Conservation (phyloP, 2,797 vertebrate genomes). For the Miichthys miiuy region DNA sequence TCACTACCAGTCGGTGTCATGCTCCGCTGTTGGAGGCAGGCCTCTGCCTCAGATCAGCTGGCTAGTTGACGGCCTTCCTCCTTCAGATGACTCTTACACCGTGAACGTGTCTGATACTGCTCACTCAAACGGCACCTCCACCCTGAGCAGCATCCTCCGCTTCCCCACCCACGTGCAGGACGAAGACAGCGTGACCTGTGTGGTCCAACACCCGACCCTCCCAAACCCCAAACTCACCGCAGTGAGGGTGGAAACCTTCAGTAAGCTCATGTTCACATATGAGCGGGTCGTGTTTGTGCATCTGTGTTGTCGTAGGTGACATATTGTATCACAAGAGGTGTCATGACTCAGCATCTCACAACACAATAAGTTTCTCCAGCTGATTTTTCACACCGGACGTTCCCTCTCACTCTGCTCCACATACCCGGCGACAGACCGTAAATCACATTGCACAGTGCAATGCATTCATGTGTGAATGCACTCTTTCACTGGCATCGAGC, state of each 20-base stretch:
- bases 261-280: constrained; percentile 62
- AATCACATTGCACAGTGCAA: constrained; percentile 52
- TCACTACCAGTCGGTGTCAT: constrained; percentile 80
- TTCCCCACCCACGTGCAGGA: constrained; percentile 82
- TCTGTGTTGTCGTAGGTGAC: constrained; percentile 22
- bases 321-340: constrained; percentile 23
- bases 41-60: constrained; percentile 79
- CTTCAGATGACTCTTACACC: constrained; percentile 48
- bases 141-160: constrained; percentile 72
- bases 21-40: constrained; percentile 72
- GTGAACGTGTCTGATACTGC: constrained; percentile 15
- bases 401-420: constrained; percentile 60
- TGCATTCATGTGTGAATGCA: constrained; percentile 50
- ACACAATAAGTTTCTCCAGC: constrained; percentile 49
- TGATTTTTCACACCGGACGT: constrained; percentile 33
- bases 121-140: constrained; percentile 75
- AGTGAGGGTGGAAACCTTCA: constrained; percentile 76
- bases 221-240: constrained; percentile 52
- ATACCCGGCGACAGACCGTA: constrained; percentile 67
- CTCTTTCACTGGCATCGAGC: constrained; percentile 22
- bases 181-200: constrained; percentile 76
- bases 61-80: constrained; percentile 62
- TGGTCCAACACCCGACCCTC: constrained; percentile 76
- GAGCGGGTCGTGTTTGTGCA: neutral
- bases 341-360: constrained; percentile 66